Percentiles rank a stretch among this genome's conserved stretches.
These are phyloP conservation scores for Macropus fuliginosus DNA, from an alignment of 2,797 vertebrate species.

Conservation along the genomic window DNA sequence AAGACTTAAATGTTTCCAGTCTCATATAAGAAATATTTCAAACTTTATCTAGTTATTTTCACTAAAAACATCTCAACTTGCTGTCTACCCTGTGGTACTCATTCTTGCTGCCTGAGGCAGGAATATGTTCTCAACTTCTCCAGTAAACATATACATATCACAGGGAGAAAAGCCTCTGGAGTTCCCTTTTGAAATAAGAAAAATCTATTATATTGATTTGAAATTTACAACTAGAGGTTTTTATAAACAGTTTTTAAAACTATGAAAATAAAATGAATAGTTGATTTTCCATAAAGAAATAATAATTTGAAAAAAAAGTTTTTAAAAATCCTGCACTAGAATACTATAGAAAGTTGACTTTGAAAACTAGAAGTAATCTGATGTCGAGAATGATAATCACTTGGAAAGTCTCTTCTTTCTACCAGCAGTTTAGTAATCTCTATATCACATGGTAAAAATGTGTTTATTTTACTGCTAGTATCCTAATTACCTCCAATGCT, in stretches of 20 bases:
- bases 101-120: not conserved
- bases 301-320: not conserved
- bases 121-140: not conserved
- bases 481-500: not conserved
- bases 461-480: not conserved
- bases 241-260: not conserved
- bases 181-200: not conserved
- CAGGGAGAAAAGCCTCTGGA: not conserved
- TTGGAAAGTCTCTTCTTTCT: not conserved
- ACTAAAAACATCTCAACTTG: not conserved
- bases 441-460: not conserved
- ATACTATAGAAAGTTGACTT: not conserved
- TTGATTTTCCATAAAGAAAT: not conserved
- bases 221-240: not conserved
- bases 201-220: conserved; percentile 11
- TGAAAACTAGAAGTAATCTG: conserved; percentile 3
- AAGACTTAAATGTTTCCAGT: not conserved
- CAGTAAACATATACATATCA: not conserved
- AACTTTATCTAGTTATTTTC: not conserved
- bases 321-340: not conserved
- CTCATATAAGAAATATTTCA: not conserved
- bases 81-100: not conserved
- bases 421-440: not conserved
- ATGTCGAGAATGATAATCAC: not conserved
- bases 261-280: not conserved